These are phyloP conservation scores for Rhipidura dahli DNA, from an alignment of 2,113 vertebrate genomes.

Conservation along the genomic window DNA sequence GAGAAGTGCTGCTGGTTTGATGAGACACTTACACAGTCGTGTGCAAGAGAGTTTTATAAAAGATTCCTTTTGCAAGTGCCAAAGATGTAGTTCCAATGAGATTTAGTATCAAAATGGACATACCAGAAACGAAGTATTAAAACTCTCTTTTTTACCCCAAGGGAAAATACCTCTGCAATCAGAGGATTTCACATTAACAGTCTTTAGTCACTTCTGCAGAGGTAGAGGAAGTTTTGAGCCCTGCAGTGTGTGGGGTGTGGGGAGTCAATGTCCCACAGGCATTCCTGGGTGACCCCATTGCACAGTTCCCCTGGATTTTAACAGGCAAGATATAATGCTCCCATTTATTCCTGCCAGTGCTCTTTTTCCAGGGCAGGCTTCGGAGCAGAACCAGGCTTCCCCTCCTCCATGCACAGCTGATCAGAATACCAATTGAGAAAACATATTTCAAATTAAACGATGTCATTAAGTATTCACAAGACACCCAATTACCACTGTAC, in stretches of 20 bases:
- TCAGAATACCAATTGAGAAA: background rate
- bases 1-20: background rate
- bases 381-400: background rate
- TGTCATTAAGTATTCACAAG: background rate
- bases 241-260: background rate
- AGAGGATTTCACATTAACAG: background rate
- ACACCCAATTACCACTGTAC: background rate
- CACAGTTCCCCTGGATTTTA: background rate
- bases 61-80: background rate
- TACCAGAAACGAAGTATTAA: background rate
- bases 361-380: background rate
- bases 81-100: background rate
- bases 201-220: background rate
- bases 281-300: background rate
- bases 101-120: background rate
- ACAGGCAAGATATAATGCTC: background rate
- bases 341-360: background rate
- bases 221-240: background rate
- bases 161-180: background rate
- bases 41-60: background rate
- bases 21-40: background rate
- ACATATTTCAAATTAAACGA: background rate
- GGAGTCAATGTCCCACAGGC: background rate
- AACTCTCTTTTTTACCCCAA: background rate
- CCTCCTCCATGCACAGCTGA: background rate